phyloP scores from a whole-genome alignment of 2,888 invertebrate genomes.

The Panzeria rudis region DNA sequence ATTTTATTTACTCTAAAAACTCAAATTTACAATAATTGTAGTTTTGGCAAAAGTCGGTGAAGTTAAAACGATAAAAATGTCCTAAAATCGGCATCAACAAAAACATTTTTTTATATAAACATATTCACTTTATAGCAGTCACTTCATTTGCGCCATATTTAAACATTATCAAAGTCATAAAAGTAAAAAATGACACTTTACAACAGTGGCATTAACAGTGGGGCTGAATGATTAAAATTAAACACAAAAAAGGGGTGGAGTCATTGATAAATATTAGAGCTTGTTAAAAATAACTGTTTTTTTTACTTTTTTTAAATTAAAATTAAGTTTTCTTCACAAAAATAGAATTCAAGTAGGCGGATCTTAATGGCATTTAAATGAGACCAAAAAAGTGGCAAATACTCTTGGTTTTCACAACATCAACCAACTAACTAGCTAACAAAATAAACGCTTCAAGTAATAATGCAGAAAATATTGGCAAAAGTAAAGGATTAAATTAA shows the following conservation, averaged over 20 bases:
- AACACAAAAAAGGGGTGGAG: slow-evolving; percentile 48
- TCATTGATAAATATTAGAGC: neutral
- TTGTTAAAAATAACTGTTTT: neutral
- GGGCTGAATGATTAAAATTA: slow-evolving; percentile 4
- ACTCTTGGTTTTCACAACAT: neutral
- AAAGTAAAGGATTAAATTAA: slow-evolving; percentile 81
- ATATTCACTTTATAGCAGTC: slow-evolving; percentile 29
- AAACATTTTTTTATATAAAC: slow-evolving; percentile 7
- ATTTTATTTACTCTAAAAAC: slow-evolving; percentile 17
- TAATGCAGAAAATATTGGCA: neutral
- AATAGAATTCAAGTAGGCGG: slow-evolving; percentile 65
- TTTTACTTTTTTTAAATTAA: neutral
- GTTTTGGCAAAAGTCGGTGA: slow-evolving; percentile 33
- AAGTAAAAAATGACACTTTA: slow-evolving; percentile 43
- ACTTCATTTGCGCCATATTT: slow-evolving; percentile 52
- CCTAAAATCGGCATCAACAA: slow-evolving; percentile 39
- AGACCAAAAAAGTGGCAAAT: slow-evolving; percentile 34
- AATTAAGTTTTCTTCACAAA: neutral
- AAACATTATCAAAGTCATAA: slow-evolving; percentile 43
- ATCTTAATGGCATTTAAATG: slow-evolving; percentile 57
- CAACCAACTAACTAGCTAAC: slow-evolving; percentile 33
- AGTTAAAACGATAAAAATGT: slow-evolving; percentile 47
- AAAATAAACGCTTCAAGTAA: slow-evolving; percentile 47
- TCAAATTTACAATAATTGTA: neutral
- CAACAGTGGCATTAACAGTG: slow-evolving; percentile 40